These are phyloP conservation scores for Adrianichthys oophorus DNA, from an alignment of 2,797 vertebrate genomes.

Conservation along the genomic window DNA sequence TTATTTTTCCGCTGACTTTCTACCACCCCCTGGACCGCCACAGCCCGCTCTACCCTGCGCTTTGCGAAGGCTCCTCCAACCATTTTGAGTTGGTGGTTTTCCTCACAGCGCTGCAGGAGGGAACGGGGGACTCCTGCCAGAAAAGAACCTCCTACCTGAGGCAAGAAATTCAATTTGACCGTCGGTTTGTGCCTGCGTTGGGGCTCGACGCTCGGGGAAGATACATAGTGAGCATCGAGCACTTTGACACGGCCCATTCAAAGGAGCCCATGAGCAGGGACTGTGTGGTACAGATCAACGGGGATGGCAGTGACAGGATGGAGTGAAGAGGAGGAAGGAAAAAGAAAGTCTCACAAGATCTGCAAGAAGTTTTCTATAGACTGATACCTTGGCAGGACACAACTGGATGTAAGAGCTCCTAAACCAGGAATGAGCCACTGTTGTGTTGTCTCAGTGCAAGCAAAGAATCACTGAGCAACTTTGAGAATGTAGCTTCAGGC, in stretches of 20 bases:
- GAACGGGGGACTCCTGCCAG: conserved; percentile 91
- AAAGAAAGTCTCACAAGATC: conserved; percentile 6
- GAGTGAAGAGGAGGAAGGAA: conserved; percentile 49
- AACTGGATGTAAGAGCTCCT: conserved; percentile 20
- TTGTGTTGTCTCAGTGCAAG: not conserved
- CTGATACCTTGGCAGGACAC: conserved; percentile 27
- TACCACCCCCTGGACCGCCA: conserved; percentile 83
- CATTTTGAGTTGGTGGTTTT: conserved; percentile 94
- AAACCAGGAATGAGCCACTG: conserved; percentile 25
- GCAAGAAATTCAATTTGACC: conserved; percentile 89
- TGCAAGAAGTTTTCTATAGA: conserved; percentile 9
- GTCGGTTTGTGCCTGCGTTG: conserved; percentile 82
- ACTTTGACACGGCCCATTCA: conserved; percentile 84
- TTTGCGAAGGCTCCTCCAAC: conserved; percentile 78
- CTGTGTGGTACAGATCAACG: conserved; percentile 88
- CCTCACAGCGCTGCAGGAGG: conserved; percentile 91
- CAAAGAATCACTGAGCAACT: not conserved
- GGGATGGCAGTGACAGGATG: conserved; percentile 80
- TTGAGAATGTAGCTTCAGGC: too few relatives aligned
- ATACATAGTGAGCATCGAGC: conserved; percentile 87
- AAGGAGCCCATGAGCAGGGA: conserved; percentile 82
- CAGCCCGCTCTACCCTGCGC: conserved; percentile 85
- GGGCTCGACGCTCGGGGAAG: conserved; percentile 81
- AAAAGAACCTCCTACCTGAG: conserved; percentile 94
- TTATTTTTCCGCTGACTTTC: conserved; percentile 93